Base-by-base conservation (phyloP, 2,113 vertebrate species). In the Micronycteris hirsuta region DNA sequence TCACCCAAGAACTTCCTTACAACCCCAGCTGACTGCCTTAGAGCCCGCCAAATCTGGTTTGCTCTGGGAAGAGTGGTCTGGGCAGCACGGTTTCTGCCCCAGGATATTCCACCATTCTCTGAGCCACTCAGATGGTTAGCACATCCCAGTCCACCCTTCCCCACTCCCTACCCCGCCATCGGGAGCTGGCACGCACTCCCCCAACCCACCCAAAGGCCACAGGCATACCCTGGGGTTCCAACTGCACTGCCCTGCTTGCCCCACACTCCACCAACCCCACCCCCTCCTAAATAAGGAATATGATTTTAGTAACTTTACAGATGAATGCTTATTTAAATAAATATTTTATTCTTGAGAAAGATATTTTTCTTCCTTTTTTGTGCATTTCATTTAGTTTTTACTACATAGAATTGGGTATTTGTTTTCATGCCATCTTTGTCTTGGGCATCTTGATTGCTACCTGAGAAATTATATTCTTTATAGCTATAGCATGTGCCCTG, bases 391-490 rank as follows among this genome's bases (percentile, higher is more conserved):
- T 70, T 26, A n/a, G 19, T 47, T 36, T 92, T 13, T 49, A 20
- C 7, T 11, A 63, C 4, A 54, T 16, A 33, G 3, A 76, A 33
- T 70, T 73, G 9, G 43, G 38, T 45, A 70, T 80, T 73, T 49
- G 45, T 49, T 76, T 89, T 61, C 33, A 28, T 70, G 19, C 33
- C 52, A 4, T 85, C 9, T 76, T 45, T 86, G 4, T 20, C 22
- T 47, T 22, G 41, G 22, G 4, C 8, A 20, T 65, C 58, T 70
- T 47, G 54, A 63, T 17, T 76, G 38, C 24, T 78, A 67, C 89
- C 43, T 56, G 45, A 65, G 31, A 16, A 80, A 94, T 78, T 92
- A 65, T 31, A 83, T 83, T 71, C 14, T 83, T 82, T 67, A 26
- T 26, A 58, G 9, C 16, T 58, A 38, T 67, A 49, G 3, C 2